Base-by-base conservation (phyloP, 1,140 invertebrate genomes). In the Agrypnia vestita region DNA sequence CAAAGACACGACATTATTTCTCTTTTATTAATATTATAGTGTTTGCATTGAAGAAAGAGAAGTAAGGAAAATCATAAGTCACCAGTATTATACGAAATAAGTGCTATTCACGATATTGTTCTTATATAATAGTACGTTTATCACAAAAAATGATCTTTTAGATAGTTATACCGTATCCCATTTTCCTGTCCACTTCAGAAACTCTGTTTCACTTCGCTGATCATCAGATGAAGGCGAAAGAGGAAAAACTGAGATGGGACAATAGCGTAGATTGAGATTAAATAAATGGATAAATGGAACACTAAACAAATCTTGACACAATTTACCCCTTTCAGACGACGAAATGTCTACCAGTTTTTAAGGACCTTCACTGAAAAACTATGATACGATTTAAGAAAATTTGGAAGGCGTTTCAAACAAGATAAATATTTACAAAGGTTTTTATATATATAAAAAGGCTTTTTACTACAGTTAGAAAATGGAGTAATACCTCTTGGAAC, bases 201-300 rank as follows among this genome's bases (percentile, higher is more conserved):
- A 35, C 43, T n/a, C 15, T 73, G 15, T 12, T 56, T 55, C 44
- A 61, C 55, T 74, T 21, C 49, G 12, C 51, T 55, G 49, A 51
- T 49, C 49, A 17, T 19, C 55, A 51, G 49, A 17, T 74, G 49
- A 47, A 55, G 12, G 15, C n/a, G 12, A 44, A 21, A 11, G 25
- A 74, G 15, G 72, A 21, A 74, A 56, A 61, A 21, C 21, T 46
- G 46, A 46, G 35, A 11, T 43, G 44, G 46, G n/a, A 61, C 53
- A 47, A 62, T 59, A 49, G 15, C 35, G 51, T 3, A 75, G 51
- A 75, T 75, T 75, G 73, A 17, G 4, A 76, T 61, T 43, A 19
- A 21, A 56, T 21, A 74, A 74, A 53, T 55, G 49, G 35, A 71
- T 71, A 71, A 9, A n/a, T n/a, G n/a, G n/a, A n/a, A 71, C 47